phyloP scores from a whole-genome alignment of 92 coral and sea anemone genomes.

The Metridium senile region DNA sequence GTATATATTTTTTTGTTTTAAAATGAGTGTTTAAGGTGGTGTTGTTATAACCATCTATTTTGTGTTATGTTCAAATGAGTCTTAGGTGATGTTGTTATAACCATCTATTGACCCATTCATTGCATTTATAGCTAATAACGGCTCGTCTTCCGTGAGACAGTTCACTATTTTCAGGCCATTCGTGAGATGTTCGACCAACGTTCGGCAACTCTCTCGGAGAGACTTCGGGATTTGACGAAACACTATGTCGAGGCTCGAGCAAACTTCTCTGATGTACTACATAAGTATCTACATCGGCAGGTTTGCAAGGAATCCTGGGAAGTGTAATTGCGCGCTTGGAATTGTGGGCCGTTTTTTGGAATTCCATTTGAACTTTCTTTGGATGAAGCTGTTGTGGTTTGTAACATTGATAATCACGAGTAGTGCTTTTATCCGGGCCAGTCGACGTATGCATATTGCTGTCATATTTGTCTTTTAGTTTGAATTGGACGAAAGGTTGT shows the following conservation, averaged over 20 bases:
- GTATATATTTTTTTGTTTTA: no score
- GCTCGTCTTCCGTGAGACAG: not conserved
- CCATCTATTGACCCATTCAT: not conserved
- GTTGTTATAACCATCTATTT: no score
- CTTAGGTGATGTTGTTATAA: no score
- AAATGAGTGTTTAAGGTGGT: no score
- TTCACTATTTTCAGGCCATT: conserved; percentile 1
- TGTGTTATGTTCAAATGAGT: no score
- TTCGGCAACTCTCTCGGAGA: not conserved
- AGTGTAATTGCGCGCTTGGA: not conserved
- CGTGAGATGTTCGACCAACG: not conserved
- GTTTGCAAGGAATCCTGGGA: conserved; percentile 6
- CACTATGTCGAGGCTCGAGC: not conserved
- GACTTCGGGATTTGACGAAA: not conserved
- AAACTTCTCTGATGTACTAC: not conserved
- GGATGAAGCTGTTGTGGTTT: not conserved
- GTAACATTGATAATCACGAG: conserved; percentile 5
- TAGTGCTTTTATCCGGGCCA: not conserved
- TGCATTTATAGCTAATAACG: not conserved
- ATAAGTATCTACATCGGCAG: not conserved
- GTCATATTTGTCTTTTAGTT: not conserved
- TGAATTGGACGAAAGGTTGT: conserved; percentile 1
- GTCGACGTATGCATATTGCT: not conserved
- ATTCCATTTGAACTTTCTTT: not conserved
- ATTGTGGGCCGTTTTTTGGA: not conserved